phyloP scores from a whole-genome alignment of 1,140 invertebrate species.

The Octopus bimaculoides region DNA sequence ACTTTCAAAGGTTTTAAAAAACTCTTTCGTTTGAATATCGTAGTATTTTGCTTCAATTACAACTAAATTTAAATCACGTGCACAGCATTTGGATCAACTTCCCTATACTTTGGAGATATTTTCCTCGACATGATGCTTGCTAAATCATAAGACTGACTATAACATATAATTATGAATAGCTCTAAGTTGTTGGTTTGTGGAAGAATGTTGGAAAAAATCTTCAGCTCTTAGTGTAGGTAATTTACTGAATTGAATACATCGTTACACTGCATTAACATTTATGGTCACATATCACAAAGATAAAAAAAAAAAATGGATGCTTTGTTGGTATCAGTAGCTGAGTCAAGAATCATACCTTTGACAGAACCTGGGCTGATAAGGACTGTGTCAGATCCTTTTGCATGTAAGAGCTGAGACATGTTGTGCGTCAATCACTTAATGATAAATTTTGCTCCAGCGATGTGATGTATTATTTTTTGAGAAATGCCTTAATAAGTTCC shows the following conservation, averaged over 20 bases:
- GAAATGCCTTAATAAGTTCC: slow-evolving; percentile 4
- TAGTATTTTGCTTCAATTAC: not conserved
- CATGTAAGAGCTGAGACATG: not conserved
- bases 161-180: slow-evolving; percentile 4
- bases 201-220: not conserved
- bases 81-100: slow-evolving; percentile 4
- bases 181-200: not conserved
- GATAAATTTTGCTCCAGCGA: not conserved
- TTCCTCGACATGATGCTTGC: slow-evolving; percentile 2
- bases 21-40: not conserved
- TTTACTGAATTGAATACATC: slow-evolving; percentile 1
- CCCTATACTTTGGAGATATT: not conserved
- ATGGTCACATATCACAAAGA: no score
- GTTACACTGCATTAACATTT: slow-evolving; percentile 1
- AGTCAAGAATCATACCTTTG: slow-evolving; percentile 4
- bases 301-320: no score
- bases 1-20: not conserved
- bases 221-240: not conserved
- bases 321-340: slow-evolving; percentile 2
- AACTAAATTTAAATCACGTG: slow-evolving; percentile 7
- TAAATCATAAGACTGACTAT: slow-evolving; percentile 1
- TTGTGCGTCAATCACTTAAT: slow-evolving; percentile 3
- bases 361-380: slow-evolving; percentile 6
- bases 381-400: slow-evolving; percentile 4
- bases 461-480: slow-evolving; percentile 7